Base-by-base conservation (phyloP, 2,113 vertebrate species). In the Cathartes aura region DNA sequence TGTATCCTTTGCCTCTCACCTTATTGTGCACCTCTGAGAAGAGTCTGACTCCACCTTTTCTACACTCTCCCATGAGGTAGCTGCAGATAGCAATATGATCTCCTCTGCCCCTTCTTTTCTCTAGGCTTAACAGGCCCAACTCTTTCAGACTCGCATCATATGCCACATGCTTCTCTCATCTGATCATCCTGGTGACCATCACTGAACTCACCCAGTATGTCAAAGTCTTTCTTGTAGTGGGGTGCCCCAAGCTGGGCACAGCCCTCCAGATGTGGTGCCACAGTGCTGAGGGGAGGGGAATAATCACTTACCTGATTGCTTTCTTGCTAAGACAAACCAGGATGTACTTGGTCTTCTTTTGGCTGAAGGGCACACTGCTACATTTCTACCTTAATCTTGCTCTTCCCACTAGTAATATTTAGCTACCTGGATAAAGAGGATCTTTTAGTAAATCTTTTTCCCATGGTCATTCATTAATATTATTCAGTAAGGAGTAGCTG, bases 111-210 rank as follows among this genome's bases (percentile, higher is more conserved):
- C 9, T 66, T 14, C n/a, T 60, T 36, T 58, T 43, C 38, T 59
- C 23, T 27, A 45, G 32, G 52, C 15, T 42, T 9, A 75, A 38
- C 11, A 32, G 8, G 11, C 12, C 2, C 36, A 71, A 10, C 11
- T 52, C 43, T 52, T 62, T 67, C 50, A 71, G 5, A 11, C 1
- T 45, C 27, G 78, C 19, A 5, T 42, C 0, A 0, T 26, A 20
- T 64, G 38, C 14, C 26, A 56, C 5, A 6, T 42, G 8, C 5
- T 80, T 50, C 40, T 75, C 29, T 43, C 22, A 14, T 24, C 15
- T 36, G 4, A n/a, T 67, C 30, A 24, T 67, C 53, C 27, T 5
- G 0, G 17, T 55, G 68, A 45, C 24, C 12, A 74, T 42, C 45
- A 36, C 48, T 55, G 32, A 78, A 40, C 27, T 94, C 0, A 1